Percentiles rank a stretch among this genome's conserved stretches.
Conservation (phyloP, 2,888 invertebrate genomes). For the Craniophora ligustri region DNA sequence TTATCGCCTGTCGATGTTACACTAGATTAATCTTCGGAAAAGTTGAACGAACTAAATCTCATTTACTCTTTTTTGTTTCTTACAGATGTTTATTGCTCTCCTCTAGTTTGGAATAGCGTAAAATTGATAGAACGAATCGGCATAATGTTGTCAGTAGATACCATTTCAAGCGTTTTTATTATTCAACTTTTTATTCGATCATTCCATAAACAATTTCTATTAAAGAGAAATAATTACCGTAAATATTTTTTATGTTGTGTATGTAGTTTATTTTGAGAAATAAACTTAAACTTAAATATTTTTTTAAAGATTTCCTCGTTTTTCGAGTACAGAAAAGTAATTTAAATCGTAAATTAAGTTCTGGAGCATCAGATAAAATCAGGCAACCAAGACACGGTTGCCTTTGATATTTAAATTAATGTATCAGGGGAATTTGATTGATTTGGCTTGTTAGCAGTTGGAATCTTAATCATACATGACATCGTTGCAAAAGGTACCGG, state of each 20-base stretch:
- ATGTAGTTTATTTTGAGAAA: too few species aligned
- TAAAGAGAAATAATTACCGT: conserved; percentile 7
- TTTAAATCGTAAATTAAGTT: conserved; percentile 28
- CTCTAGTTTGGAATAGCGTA: conserved; percentile 65
- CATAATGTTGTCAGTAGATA: conserved; percentile 55
- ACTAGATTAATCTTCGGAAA: conserved; percentile 35
- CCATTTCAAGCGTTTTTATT: conserved; percentile 48
- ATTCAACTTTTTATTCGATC: conserved; percentile 24
- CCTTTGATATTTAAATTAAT: conserved; percentile 56
- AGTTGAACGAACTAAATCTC: conserved; percentile 69
- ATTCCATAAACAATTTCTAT: conserved; percentile 19
- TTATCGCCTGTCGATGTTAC: conserved; percentile 39
- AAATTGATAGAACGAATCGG: conserved; percentile 72
- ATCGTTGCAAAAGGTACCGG: conserved; percentile 55
- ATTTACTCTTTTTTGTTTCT: conserved; percentile 63
- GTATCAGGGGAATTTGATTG: conserved; percentile 59
- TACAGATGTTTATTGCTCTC: conserved; percentile 57
- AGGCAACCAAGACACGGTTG: conserved; percentile 26
- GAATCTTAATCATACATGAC: conserved; percentile 55
- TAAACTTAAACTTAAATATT: too few species aligned
- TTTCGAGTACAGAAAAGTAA: neutral
- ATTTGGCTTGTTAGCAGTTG: conserved; percentile 54
- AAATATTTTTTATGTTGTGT: too few species aligned
- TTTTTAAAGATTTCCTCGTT: neutral
- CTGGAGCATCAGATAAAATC: conserved; percentile 24